A percentile compares a stretch with the other conserved stretches of the same genome.
phyloP scores from a whole-genome alignment of 2,888 invertebrate species.

The Drosophila putrida region DNA sequence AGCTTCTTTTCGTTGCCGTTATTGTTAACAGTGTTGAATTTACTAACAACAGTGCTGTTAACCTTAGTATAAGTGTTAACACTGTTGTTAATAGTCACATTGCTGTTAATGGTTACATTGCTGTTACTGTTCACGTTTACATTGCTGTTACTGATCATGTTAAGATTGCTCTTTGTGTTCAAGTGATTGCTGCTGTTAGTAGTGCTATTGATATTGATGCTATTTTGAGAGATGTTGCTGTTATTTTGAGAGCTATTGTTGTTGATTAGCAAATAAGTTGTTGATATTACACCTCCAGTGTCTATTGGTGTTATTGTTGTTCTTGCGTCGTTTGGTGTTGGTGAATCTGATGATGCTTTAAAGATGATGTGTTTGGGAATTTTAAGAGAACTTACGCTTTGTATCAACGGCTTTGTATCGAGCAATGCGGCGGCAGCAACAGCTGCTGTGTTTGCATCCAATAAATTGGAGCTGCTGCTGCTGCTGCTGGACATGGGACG shows the following conservation, averaged over 20 bases:
- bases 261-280: constrained; percentile 5
- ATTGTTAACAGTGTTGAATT: background rate
- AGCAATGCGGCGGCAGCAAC: constrained; percentile 88
- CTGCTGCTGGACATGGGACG: constrained; percentile 82
- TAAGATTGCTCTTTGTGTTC: background rate
- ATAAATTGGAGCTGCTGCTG: constrained; percentile 81
- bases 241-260: constrained; percentile 7
- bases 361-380: constrained; percentile 22
- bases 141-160: background rate
- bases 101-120: background rate
- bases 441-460: constrained; percentile 85
- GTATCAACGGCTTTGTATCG: constrained; percentile 88
- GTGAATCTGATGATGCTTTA: constrained; percentile 4
- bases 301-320: background rate
- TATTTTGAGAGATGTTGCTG: constrained; percentile 4
- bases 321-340: constrained; percentile 5
- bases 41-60: background rate
- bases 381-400: constrained; percentile 91
- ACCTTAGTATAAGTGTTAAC: background rate
- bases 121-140: background rate
- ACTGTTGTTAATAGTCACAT: background rate
- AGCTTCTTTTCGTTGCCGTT: background rate
- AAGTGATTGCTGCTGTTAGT: background rate
- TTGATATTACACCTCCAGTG: background rate
- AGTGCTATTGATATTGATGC: background rate